Evolutionary conservation across 2,113 vertebrate species (phyloP).

Genomic region (Acanthochromis polyacanthus): DNA sequence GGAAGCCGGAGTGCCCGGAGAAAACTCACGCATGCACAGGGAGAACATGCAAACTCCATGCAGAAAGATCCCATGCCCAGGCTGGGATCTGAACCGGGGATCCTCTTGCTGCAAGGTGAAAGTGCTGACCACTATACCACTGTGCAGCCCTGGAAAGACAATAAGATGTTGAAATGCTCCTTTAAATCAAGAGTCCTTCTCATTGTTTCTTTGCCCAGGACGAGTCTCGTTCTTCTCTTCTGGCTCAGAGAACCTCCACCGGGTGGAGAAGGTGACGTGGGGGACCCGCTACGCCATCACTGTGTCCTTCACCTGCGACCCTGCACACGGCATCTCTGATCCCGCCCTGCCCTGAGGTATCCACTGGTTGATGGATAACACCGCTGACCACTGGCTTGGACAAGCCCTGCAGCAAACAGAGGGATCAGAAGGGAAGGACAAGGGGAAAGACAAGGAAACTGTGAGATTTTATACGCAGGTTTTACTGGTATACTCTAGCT

Average conservation of each 20-base stretch:
- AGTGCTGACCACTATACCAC: too few species aligned
- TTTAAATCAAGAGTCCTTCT: not conserved
- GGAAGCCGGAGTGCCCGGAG: too few species aligned
- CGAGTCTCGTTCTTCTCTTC: slow-evolving; percentile 98
- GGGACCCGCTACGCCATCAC: slow-evolving; percentile 96
- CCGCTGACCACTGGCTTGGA: slow-evolving; percentile 29
- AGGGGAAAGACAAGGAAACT: not conserved
- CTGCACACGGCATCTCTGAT: slow-evolving; percentile 88
- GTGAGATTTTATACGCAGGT: slow-evolving; percentile 7
- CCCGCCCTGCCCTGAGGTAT: slow-evolving; percentile 81
- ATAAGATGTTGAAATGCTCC: not conserved
- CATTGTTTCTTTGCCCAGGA: slow-evolving; percentile 79
- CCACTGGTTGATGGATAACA: not conserved
- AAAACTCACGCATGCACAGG: too few species aligned
- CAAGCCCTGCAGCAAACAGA: slow-evolving; percentile 58
- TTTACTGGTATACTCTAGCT: slow-evolving; percentile 5
- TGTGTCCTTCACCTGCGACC: slow-evolving; percentile 96
- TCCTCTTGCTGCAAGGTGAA: too few species aligned
- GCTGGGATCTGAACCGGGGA: too few species aligned
- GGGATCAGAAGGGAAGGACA: not conserved
- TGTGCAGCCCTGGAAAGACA: too few species aligned
- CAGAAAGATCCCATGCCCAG: too few species aligned
- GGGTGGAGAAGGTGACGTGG: slow-evolving; percentile 94
- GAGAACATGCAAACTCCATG: too few species aligned
- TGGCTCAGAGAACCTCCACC: slow-evolving; percentile 95